Base-by-base conservation (phyloP, 2,888 invertebrate species). In the Cheilosia impressa region DNA sequence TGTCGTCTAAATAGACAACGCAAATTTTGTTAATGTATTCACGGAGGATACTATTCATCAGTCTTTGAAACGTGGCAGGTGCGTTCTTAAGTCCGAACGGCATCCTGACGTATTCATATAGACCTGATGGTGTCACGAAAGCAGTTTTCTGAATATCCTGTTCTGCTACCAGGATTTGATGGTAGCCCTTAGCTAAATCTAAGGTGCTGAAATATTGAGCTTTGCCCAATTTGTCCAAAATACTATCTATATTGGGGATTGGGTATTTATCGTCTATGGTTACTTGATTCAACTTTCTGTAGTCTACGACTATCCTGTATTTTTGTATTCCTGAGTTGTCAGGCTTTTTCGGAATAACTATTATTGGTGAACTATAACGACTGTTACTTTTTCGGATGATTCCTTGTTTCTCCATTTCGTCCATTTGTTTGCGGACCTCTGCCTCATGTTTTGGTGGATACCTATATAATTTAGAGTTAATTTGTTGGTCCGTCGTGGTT, bases 391-490 rank as follows among this genome's bases (percentile, higher is more conserved):
- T 72, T 62, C 62, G 15, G 31, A 57, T 57, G 0, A 78, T 68
- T 27, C 73, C 72, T 13, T 55, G 66, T 43, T 43, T 66, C 0
- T 66, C 43, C 53, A 60, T 71, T 19, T 71, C 60, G 17, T 58
- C n/a, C 47, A 47, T 58, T 71, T 58, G 45, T 47, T 31, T 57
- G 1, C 52, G 31, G 1, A 60, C 60, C 47, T 50, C 52, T 6
- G 6, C 9, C 9, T 76, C 66, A 47, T 85, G 75, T 47, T 75
- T 53, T 7, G 78, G 84, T 15, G 78, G 79, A 43, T 71, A 85
- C 4, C 79, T 27, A 34, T 75, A 80, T 4, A 82, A 45, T 22
- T 80, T 85, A 0, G 80, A 69, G 27, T 80, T 85, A 22, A 79
- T 80, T 73, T 77, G 78, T 15, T 62, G 43, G 15, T 62, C 53